Percentiles rank a stretch among this genome's conserved stretches.
Evolutionary conservation across 2,888 invertebrate species (phyloP).

Genomic region (Pharmacophagus antenor): DNA sequence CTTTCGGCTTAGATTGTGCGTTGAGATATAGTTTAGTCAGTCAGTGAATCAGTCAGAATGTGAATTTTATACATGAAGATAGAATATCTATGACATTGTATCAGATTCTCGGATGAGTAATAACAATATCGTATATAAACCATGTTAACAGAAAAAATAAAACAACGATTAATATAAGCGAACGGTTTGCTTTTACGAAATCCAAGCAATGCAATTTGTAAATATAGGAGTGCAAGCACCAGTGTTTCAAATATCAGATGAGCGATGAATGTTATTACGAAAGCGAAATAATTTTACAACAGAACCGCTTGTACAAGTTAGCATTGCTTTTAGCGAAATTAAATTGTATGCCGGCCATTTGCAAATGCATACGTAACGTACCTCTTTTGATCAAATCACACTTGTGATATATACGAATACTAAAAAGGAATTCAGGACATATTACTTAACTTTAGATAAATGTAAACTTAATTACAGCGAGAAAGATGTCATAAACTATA

Average conservation of each 20-base stretch:
- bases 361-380: constrained; percentile 31
- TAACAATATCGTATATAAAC: background rate
- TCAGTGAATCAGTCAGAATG: too few species aligned
- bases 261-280: constrained; percentile 11
- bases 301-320: constrained; percentile 3
- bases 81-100: too few species aligned
- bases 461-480: too few species aligned
- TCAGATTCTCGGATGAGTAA: too few species aligned
- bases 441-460: too few species aligned
- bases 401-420: too few species aligned
- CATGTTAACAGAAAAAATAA: background rate
- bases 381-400: background rate
- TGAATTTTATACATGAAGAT: too few species aligned
- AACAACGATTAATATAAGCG: background rate
- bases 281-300: constrained; percentile 13
- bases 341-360: constrained; percentile 41
- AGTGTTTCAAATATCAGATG: constrained; percentile 7
- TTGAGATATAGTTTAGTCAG: too few species aligned
- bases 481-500: too few species aligned
- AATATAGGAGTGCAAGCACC: background rate
- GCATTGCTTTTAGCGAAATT: constrained; percentile 60
- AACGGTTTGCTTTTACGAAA: constrained; percentile 3
- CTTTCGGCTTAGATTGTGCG: too few species aligned
- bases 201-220: constrained; percentile 10
- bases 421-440: too few species aligned